Percentiles rank a stretch among this genome's conserved stretches.
These are phyloP conservation scores for Kryptolebias ocellatus DNA, from an alignment of 2,797 vertebrate genomes.

Conservation along the genomic window DNA sequence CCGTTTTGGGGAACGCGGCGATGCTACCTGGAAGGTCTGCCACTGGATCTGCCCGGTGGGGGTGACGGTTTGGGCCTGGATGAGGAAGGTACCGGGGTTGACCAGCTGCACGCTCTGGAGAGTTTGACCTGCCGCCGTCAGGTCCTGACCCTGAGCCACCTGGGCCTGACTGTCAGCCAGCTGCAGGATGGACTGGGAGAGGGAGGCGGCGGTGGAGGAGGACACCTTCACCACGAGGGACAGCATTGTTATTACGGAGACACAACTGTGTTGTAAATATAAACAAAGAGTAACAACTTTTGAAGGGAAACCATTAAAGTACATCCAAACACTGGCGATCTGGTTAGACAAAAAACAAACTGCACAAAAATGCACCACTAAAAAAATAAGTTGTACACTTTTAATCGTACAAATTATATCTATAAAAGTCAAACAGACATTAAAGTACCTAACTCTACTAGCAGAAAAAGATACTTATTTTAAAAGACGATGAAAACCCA, in stretches of 20 bases:
- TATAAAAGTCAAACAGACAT: too few relatives aligned
- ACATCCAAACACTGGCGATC: too few relatives aligned
- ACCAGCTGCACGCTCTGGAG: constrained; percentile 97
- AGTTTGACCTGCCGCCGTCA: constrained; percentile 87
- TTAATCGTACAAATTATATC: too few relatives aligned
- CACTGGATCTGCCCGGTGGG: constrained; percentile 99
- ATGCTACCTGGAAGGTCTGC: constrained; percentile 94
- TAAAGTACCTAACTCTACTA: too few relatives aligned
- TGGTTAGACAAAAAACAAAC: too few relatives aligned
- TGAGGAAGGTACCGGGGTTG: constrained; percentile 97
- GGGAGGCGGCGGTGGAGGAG: constrained; percentile 86
- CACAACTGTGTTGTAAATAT: neutral
- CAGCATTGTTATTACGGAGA: neutral
- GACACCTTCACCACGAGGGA: constrained; percentile 84
- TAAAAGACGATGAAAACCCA: neutral
- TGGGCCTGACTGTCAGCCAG: constrained; percentile 85
- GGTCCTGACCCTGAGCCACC: constrained; percentile 87
- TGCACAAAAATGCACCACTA: too few relatives aligned
- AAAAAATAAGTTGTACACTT: too few relatives aligned
- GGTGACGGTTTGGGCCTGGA: constrained; percentile 98
- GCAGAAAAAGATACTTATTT: too few relatives aligned
- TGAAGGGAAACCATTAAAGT: too few relatives aligned
- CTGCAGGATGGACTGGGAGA: constrained; percentile 91
- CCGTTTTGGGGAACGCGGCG: neutral
- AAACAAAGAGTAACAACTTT: too few relatives aligned